Base-by-base conservation (phyloP, 2,888 invertebrate species). In the Melikaiella ostensackeni region DNA sequence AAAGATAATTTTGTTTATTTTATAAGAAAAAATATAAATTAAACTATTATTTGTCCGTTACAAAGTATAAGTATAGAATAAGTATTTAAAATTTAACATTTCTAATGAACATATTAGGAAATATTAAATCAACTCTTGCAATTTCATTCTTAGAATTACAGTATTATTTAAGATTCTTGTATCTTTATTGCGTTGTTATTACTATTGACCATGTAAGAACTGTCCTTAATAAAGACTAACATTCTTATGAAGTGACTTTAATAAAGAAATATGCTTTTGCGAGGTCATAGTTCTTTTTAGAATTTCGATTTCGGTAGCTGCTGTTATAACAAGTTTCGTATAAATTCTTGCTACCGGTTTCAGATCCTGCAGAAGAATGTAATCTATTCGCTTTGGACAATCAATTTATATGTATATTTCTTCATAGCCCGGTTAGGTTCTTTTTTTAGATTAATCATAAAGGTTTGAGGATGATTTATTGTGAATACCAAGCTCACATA, bases 401-500 rank as follows among this genome's bases (percentile, higher is more conserved):
- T 70, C 70, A 70, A 70, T 70, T 70, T 70, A 70, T 70, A 70
- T 70, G 70, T 50, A 70, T 70, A 70, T 70, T 70, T 70, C 70
- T 70, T 50, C 50, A 66, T 66, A 50, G 70, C n/a, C 70, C 33
- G 50, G 70, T 50, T 46, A 50, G n/a, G 5, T 50, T 46, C 27
- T 70, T 46, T 70, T 70, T 70, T 70, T 50, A 50, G 50, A 33
- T 70, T 50, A 50, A 50, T 70, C 57, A 59, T 59, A 27, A 50
- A 70, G 19, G 70, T 55, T 70, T 55, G 13, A 50, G 27, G 21
- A 66, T 66, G 66, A 70, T 33, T 70, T 70, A 70, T 70, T 27
- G 50, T 50, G 50, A 55, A 70, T 50, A 33, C 50, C 30, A 33
- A 46, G n/a, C 30, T 50, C 11, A 46, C 50, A 50, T 50, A n/a